Conservation (phyloP, 2,113 vertebrate genomes). For the Phycodurus eques region DNA sequence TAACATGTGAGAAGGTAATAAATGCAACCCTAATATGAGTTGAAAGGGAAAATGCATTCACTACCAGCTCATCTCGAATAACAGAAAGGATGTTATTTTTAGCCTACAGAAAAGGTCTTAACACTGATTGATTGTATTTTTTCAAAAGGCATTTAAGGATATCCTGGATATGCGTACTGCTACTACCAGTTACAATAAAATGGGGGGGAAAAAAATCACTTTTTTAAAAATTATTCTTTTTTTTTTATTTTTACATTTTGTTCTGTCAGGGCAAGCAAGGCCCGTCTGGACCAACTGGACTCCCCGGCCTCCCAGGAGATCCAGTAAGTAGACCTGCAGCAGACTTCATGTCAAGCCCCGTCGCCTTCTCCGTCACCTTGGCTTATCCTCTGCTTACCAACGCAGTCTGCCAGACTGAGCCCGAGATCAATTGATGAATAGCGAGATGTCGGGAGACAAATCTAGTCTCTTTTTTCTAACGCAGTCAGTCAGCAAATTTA, state of each 20-base stretch:
- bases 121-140: constrained; percentile 11
- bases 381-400: constrained; percentile 24
- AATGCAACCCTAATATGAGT: too few species aligned
- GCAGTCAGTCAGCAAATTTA: constrained; percentile 75
- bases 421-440: constrained; percentile 50
- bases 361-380: constrained; percentile 45
- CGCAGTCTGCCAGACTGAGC: constrained; percentile 39
- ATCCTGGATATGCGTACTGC: not conserved
- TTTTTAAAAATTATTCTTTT: constrained; percentile 10
- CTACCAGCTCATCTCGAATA: constrained; percentile 8
- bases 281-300: constrained; percentile 77
- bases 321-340: constrained; percentile 73
- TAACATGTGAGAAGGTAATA: too few species aligned
- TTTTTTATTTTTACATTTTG: constrained; percentile 24
- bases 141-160: not conserved
- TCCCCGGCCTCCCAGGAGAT: constrained; percentile 82
- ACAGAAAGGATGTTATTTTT: constrained; percentile 1
- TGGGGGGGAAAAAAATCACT: not conserved
- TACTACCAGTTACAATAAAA: not conserved
- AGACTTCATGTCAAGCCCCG: constrained; percentile 39
- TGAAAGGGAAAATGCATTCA: not conserved
- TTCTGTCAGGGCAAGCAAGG: constrained; percentile 84
- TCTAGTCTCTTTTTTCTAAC: constrained; percentile 39
- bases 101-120: constrained; percentile 2
- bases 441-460: constrained; percentile 33